Percentiles rank a stretch among this genome's conserved stretches.
phyloP scores from a whole-genome alignment of 2,888 invertebrate genomes.

The Dasysyrphus albostriatus region DNA sequence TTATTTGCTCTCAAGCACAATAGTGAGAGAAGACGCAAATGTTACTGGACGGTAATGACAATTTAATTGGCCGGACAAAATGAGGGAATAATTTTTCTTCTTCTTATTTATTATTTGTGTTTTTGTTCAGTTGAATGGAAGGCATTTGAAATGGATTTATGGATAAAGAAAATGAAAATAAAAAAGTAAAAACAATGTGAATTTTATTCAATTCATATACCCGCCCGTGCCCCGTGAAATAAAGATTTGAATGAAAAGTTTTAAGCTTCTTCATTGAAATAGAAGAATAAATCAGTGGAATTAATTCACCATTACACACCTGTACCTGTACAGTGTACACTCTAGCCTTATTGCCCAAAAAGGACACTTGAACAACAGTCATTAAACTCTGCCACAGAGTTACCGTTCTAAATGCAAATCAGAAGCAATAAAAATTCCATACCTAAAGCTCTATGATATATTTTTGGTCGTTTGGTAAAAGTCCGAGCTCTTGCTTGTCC shows the following conservation, averaged over 20 bases:
- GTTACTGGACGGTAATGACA: slow-evolving; percentile 54
- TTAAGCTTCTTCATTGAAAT: slow-evolving; percentile 5
- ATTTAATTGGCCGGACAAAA: slow-evolving; percentile 43
- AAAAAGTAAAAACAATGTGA: slow-evolving; percentile 12
- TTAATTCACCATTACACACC: slow-evolving; percentile 30
- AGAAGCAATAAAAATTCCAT: slow-evolving; percentile 64
- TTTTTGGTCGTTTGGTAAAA: slow-evolving; percentile 9
- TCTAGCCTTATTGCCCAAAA: slow-evolving; percentile 5
- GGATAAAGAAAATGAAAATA: slow-evolving; percentile 18
- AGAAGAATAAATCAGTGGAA: slow-evolving; percentile 7
- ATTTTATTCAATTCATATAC: background rate
- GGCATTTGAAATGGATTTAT: slow-evolving; percentile 35
- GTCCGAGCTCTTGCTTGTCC: background rate
- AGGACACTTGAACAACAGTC: slow-evolving; percentile 41
- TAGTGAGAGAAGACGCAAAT: slow-evolving; percentile 37
- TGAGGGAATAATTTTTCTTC: slow-evolving; percentile 3
- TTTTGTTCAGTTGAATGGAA: slow-evolving; percentile 4
- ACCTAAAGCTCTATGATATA: slow-evolving; percentile 16
- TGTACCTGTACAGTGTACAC: background rate
- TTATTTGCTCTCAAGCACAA: slow-evolving; percentile 12
- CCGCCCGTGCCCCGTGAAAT: background rate
- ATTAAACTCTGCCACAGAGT: slow-evolving; percentile 35
- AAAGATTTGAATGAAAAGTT: background rate
- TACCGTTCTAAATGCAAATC: slow-evolving; percentile 67
- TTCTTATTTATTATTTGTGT: background rate